Evolutionary conservation across 2,113 vertebrate species (phyloP).

Genomic region (Bagarius yarrelli): DNA sequence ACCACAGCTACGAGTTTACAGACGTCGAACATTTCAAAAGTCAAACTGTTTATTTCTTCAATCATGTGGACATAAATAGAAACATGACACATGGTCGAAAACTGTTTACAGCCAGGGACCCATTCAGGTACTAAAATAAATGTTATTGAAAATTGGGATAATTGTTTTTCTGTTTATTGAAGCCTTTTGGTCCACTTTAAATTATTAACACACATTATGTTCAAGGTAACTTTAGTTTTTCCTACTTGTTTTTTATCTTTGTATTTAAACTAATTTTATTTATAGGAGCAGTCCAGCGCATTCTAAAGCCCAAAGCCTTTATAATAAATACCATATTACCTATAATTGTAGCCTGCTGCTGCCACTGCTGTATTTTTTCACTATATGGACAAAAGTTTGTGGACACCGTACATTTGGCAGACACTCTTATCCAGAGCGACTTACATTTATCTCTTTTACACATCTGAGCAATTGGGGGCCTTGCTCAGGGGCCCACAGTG

Average conservation of each 20-base stretch:
- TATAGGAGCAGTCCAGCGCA: background rate
- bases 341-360: background rate
- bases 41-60: background rate
- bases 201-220: background rate
- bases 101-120: background rate
- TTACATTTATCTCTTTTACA: too few species aligned
- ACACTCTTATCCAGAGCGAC: too few species aligned
- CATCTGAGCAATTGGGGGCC: too few species aligned
- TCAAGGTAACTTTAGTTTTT: background rate
- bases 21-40: background rate
- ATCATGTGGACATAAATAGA: background rate
- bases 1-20: background rate
- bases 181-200: background rate
- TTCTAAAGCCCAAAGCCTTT: background rate
- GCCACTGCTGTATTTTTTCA: background rate
- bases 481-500: too few species aligned
- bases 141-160: background rate
- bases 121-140: background rate
- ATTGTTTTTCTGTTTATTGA: background rate
- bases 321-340: background rate
- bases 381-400: too few species aligned
- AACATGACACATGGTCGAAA: background rate
- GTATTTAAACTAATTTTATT: background rate
- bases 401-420: too few species aligned
- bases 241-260: background rate